Base-by-base conservation (phyloP, 2,888 invertebrate genomes). In the Eumacrocentrus americanus region DNA sequence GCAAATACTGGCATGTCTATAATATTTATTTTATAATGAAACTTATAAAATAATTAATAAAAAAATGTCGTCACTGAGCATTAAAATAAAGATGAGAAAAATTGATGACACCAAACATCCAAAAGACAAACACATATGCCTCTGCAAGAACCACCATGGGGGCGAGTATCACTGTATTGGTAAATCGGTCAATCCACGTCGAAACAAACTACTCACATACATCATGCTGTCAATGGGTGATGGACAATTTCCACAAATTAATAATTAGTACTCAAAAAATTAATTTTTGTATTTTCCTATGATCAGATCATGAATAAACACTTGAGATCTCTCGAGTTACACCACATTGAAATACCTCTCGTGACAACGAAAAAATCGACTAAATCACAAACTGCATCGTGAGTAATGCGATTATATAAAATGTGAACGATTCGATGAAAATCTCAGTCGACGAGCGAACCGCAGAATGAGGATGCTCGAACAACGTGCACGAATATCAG, bases 211-310 rank as follows among this genome's bases (percentile, higher is more conserved):
- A 34, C 48, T 48, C 34, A 40, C 16, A 52, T 52, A 12, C 40
- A 53, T 42, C 29, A 42, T 53, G 25, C n/a, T 53, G 40, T 53
- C 29, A 53, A 42, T 52, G 16, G 22, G 4, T 42, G 18, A 42
- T 20, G 20, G 20, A 42, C 42, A 16, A 18, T n/a, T 42, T 42
- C 42, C 42, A 42, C 18, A n/a, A 18, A 42, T 20, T 4, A 20
- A 18, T 20, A 18, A 18, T n/a, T n/a, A n/a, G 11, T 18, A 18
- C 20, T 16, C 20, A 18, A 42, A 9, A 16, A 20, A 11, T 9
- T 9, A 18, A 18, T n/a, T n/a, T n/a, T n/a, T n/a, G n/a, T n/a
- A n/a, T n/a, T n/a, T n/a, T n/a, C n/a, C n/a, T n/a, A n/a, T n/a
- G n/a, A n/a, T n/a, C n/a, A n/a, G n/a, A 2, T 20, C 37, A 37